These are phyloP conservation scores for Pachyrhynchus sulphureomaculatus DNA, from an alignment of 1,140 invertebrate species.

Conservation along the genomic window DNA sequence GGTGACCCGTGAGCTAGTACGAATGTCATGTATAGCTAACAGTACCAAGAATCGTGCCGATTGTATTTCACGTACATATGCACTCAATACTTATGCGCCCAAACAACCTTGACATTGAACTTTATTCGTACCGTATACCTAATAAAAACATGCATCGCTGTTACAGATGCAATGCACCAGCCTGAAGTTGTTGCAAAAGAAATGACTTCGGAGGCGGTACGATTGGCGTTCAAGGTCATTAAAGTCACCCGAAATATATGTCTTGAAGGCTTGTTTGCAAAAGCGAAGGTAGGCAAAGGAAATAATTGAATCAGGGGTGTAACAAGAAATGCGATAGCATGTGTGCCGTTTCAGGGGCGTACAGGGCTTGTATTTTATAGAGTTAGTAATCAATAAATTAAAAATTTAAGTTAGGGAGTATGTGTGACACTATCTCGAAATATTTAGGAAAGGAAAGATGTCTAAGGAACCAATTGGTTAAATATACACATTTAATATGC, in stretches of 20 bases:
- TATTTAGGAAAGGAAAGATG: too few species aligned
- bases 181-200: not conserved
- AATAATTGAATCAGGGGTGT: constrained; percentile 26
- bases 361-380: not conserved
- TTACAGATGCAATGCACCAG: not conserved
- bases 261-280: not conserved
- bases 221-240: constrained; percentile 15
- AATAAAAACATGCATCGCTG: not conserved
- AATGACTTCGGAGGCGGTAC: constrained; percentile 8
- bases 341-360: constrained; percentile 18
- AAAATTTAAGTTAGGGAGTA: too few species aligned
- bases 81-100: too few species aligned
- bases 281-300: constrained; percentile 23
- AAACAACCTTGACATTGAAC: constrained; percentile 11
- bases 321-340: constrained; percentile 26
- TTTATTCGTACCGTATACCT: not conserved
- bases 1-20: too few species aligned
- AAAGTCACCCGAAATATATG: constrained; percentile 15
- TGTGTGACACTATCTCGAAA: too few species aligned
- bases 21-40: too few species aligned
- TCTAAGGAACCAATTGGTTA: too few species aligned
- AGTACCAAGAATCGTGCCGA: too few species aligned
- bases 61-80: too few species aligned
- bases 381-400: not conserved
- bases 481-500: too few species aligned